Base-by-base conservation (phyloP, 2,113 vertebrate species). In the Pavo muticus region DNA sequence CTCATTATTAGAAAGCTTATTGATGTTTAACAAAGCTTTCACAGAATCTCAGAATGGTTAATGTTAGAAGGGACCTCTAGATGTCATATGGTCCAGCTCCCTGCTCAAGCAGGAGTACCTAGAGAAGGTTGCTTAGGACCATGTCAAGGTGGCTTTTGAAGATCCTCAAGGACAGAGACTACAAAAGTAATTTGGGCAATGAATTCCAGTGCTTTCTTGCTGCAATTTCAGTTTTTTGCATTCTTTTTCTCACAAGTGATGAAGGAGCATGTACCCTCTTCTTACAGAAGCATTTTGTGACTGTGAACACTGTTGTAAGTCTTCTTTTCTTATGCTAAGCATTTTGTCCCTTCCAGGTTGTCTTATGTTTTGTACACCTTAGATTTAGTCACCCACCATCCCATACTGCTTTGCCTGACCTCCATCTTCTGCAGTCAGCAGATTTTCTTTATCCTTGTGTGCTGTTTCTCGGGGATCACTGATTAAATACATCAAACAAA, bases 401-500 rank as follows among this genome's bases (percentile, higher is more conserved):
- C 71, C 1, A 0, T 10, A 8, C 35, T 5, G 1, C 0, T 0
- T 60, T 65, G 63, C 37, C n/a, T 0, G 0, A 45, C 39, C 83
- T 60, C 60, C 37, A 14, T 60, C 90, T 80, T 54, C 82, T 42
- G 17, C 78, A 30, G 14, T 91, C 90, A 90, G 82, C 79, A 95
- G 25, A 84, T 90, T 92, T 90, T 71, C 72, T 65, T 82, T 88
- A 69, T 94, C 68, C 73, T 88, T 54, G 8, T n/a, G 42, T 75
- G 16, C 61, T 91, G n/a, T 84, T 86, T 63, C 84, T 91, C 59
- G 74, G n/a, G 75, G 86, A 82, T 92, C 59, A 82, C 79, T 65
- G 82, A 88, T 91, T 90, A 86, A 95, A 85, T 92, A 91, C 94
- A 92, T 86, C 75, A 92, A 75, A 75, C 29, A 77, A 21, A 90